Evolutionary conservation across 2,888 invertebrate genomes (phyloP), one percentile per base, ranked within the genome.

Genomic region (Tetheella fluctuosa): DNA sequence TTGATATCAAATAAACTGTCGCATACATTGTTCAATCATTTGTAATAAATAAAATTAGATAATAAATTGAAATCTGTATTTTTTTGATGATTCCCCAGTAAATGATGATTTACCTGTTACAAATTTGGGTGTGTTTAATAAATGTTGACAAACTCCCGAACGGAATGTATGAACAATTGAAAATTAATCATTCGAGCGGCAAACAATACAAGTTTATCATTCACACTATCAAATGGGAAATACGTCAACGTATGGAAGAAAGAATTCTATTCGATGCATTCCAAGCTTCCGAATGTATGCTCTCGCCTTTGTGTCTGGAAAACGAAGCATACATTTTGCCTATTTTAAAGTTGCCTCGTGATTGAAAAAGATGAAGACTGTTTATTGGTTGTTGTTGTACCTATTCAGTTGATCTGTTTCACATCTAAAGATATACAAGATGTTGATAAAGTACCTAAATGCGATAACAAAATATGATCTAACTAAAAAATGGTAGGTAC

Each of bases 251-350:
- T 79, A 69, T 68, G 68, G 17, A 34, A 71, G 65, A 71, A 83
- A 79, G 81, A 85, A 86, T 84, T 79, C 79, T 80, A 81, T 82
- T 83, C 79, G 80, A 74, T 73, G 71, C 80, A 85, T 86, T 82
- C 84, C 83, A 57, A 63, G 61, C 71, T 73, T 65, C 69, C 70
- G 70, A 74, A 78, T 55, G 64, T 64, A 68, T 73, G 74, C 69
- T 65, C 66, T 59, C 64, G 68, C 69, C 70, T 68, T 73, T 73
- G 74, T 76, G 72, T 60, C 63, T 64, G 61, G 63, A 63, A 74
- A 74, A 69, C 73, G 74, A 71, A 69, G 75, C 74, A 77, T 79
- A 74, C 75, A 68, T 70, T 25, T 25, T 54, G 28, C 28, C n/a
- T 17, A 30, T 17, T 54, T 54, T 17, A 54, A 54, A 54, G 10